Evolutionary conservation across 2,888 invertebrate genomes (phyloP), one percentile per base, ranked within the genome.

Genomic region (Blastobasis lacticolella): DNA sequence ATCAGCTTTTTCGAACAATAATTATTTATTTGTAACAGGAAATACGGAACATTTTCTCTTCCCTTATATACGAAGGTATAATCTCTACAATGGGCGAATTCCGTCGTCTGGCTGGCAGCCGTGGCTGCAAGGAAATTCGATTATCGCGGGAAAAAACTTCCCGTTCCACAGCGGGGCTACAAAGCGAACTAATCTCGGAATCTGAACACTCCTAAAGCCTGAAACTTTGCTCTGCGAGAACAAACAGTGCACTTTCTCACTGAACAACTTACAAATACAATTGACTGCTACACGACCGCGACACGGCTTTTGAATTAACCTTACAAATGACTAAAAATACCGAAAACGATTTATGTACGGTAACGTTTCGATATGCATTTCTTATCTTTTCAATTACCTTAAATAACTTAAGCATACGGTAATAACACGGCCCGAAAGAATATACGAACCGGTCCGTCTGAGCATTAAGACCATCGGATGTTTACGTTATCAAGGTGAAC

Each of bases 361-460:
- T 75, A 74, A 70, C 72, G 54, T 63, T 54, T 50, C 57, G 62
- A 71, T 69, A 71, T 74, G 69, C 65, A 55, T 52, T 54, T 58
- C 66, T 75, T 81, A 82, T 81, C 78, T 71, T 66, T 66, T 61
- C 73, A 76, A 80, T 80, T 81, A 76, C 72, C 72, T 78, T 71
- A 67, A 75, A 77, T 75, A 72, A 77, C 70, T 74, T 68, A 67
- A 73, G 71, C 71, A 71, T 70, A 73, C 71, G 66, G 67, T 71
- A 70, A 71, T 64, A 67, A 60, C 57, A 56, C 60, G 53, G 23
- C 59, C 61, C 60, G 53, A 59, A 64, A 64, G 61, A 66, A 69
- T 61, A 64, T 59, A 59, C 57, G 57, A 63, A 67, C 70, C 69
- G 64, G 68, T 67, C 58, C 45, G 49, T 54, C 59, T 54, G 60